These are phyloP conservation scores for Sebastes vulpes DNA, from an alignment of 2,797 vertebrate species.

Conservation along the genomic window DNA sequence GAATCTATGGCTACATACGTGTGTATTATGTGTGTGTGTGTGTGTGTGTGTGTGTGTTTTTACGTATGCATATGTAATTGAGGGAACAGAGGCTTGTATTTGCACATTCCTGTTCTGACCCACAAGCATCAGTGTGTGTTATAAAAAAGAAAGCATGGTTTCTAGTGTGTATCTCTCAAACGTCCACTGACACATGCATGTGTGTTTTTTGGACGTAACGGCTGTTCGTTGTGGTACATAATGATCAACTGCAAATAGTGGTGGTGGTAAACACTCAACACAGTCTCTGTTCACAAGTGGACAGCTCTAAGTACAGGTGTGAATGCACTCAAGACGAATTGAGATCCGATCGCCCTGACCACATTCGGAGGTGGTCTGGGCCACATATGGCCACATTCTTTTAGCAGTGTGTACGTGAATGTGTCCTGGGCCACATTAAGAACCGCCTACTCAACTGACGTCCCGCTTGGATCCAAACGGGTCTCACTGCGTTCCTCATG, in stretches of 20 bases:
- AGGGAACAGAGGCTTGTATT: neutral
- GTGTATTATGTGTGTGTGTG: neutral
- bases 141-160: slow-evolving; percentile 20
- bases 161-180: neutral
- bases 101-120: slow-evolving; percentile 39
- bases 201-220: neutral
- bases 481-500: too few relatives aligned
- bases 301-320: too few relatives aligned
- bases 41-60: slow-evolving; percentile 17
- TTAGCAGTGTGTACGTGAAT: too few relatives aligned
- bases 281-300: too few relatives aligned
- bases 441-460: too few relatives aligned
- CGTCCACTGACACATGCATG: neutral
- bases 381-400: too few relatives aligned
- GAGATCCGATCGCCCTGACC: too few relatives aligned
- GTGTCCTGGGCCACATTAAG: too few relatives aligned
- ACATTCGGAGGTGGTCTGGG: too few relatives aligned
- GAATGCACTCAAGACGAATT: too few relatives aligned
- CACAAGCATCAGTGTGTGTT: slow-evolving; percentile 18
- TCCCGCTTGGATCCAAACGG: too few relatives aligned
- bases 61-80: slow-evolving; percentile 8
- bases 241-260: neutral
- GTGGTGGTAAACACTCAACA: neutral
- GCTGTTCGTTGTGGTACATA: neutral
- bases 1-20: neutral